These are phyloP conservation scores for Yponomeuta plumbellus DNA, from an alignment of 2,888 invertebrate species.

Conservation along the genomic window DNA sequence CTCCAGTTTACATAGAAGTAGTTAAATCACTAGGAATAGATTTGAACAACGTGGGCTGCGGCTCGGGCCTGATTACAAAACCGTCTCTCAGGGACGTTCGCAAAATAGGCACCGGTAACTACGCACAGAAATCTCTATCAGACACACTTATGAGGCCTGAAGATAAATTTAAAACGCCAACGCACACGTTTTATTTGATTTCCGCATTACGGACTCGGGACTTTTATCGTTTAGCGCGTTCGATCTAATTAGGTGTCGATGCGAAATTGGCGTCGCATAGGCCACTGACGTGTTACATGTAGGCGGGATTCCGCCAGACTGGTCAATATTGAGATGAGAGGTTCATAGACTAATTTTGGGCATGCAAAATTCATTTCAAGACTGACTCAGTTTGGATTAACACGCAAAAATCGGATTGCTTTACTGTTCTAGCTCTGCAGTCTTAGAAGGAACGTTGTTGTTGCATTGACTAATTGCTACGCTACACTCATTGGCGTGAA, in stretches of 20 bases:
- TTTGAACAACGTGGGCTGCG: slow-evolving; percentile 63
- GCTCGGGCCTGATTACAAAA: slow-evolving; percentile 48
- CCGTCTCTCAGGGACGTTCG: slow-evolving; percentile 52
- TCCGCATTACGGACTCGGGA: slow-evolving; percentile 60
- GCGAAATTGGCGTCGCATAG: slow-evolving; percentile 57
- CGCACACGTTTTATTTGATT: slow-evolving; percentile 64
- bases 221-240: slow-evolving; percentile 53
- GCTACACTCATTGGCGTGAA: too few species aligned
- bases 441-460: too few species aligned
- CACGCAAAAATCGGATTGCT: too few species aligned
- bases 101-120: slow-evolving; percentile 45
- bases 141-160: slow-evolving; percentile 55
- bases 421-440: too few species aligned
- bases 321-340: too few species aligned
- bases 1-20: slow-evolving; percentile 4
- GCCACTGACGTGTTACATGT: slow-evolving; percentile 49
- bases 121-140: slow-evolving; percentile 51
- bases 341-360: too few species aligned
- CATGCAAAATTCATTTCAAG: too few species aligned
- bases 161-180: slow-evolving; percentile 67
- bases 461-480: too few species aligned
- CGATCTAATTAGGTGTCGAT: slow-evolving; percentile 53
- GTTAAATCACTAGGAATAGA: slow-evolving; percentile 45
- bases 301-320: slow-evolving; percentile 33
- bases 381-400: too few species aligned